Evolutionary conservation across 2,888 invertebrate genomes (phyloP).

Genomic region (Drosophila kuntzei): DNA sequence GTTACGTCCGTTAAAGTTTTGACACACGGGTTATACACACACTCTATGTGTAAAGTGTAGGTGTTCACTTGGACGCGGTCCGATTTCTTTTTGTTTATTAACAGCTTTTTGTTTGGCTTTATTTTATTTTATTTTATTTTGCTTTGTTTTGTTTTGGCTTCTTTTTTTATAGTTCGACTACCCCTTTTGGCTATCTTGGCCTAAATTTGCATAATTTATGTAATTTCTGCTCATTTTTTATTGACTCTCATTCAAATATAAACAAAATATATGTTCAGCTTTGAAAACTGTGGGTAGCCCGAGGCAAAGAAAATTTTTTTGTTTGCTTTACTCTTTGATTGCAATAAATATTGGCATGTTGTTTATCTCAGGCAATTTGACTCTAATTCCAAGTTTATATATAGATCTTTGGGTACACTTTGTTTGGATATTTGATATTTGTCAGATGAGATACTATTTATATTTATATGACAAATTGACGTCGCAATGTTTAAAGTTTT

Average conservation of each 20-base stretch:
- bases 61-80: conserved; percentile 46
- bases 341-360: conserved; percentile 7
- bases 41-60: conserved; percentile 44
- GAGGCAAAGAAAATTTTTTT: conserved; percentile 27
- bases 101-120: conserved; percentile 20
- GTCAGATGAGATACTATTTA: conserved; percentile 15
- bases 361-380: conserved; percentile 10
- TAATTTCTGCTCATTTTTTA: conserved; percentile 57
- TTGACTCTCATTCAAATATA: conserved; percentile 37
- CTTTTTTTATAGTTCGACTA: conserved; percentile 49
- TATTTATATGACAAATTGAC: conserved; percentile 8
- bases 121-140: too few relatives aligned
- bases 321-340: background rate
- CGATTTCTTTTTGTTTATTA: conserved; percentile 57
- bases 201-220: conserved; percentile 73
- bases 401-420: conserved; percentile 3
- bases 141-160: conserved; percentile 36
- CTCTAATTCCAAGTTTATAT: conserved; percentile 20
- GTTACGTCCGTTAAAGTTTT: conserved; percentile 43
- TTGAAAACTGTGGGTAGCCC: conserved; percentile 10
- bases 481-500: background rate
- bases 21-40: conserved; percentile 29
- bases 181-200: conserved; percentile 62
- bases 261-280: conserved; percentile 29
- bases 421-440: conserved; percentile 7